These are phyloP conservation scores for Hippasteria phrygiana DNA, from an alignment of 53 echinoderm and acorn worm species.

Conservation along the genomic window DNA sequence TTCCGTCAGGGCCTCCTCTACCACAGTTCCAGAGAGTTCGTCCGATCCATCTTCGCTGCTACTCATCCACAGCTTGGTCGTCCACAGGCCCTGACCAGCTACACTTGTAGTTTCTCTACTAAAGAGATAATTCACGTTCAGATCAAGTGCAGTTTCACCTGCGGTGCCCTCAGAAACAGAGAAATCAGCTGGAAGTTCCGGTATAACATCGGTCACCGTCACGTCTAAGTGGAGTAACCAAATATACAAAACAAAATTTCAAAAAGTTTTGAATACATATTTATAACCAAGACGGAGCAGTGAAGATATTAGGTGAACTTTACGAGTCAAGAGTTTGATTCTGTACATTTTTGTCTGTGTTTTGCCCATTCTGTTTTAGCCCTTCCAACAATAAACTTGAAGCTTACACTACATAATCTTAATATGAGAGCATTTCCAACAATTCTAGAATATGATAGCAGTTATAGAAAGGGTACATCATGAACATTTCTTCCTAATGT, in stretches of 20 bases:
- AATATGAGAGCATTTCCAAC: no score
- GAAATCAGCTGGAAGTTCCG: background rate
- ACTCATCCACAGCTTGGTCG: constrained; percentile 79
- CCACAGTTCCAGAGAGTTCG: constrained; percentile 64
- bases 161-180: constrained; percentile 57
- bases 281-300: no score
- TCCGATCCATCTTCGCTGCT: constrained; percentile 60
- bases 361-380: no score
- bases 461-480: no score
- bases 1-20: constrained; percentile 70
- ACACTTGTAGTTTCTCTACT: constrained; percentile 64
- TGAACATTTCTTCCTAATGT: no score
- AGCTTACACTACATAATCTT: no score
- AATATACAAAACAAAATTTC: background rate
- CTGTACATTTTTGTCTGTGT: no score
- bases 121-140: constrained; percentile 65
- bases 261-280: background rate
- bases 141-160: constrained; percentile 65
- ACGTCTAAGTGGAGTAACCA: constrained; percentile 55
- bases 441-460: no score
- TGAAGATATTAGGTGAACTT: no score
- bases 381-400: no score
- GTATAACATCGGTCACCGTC: constrained; percentile 65
- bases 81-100: constrained; percentile 82
- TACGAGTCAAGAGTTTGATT: no score